Conservation (phyloP, 1,140 invertebrate species). For the Melanaphis sacchari region DNA sequence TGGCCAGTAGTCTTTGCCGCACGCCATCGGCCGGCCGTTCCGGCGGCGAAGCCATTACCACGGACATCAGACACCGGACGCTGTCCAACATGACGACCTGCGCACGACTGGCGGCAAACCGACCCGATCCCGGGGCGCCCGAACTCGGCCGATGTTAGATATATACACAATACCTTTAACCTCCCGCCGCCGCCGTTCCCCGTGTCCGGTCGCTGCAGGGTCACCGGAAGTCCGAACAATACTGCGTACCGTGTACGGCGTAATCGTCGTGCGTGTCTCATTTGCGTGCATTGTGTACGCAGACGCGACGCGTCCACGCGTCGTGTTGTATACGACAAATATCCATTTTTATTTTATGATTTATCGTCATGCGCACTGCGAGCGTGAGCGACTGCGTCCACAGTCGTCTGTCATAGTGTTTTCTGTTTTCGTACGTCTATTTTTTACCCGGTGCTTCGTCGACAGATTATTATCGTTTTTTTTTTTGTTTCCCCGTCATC, state of each 20-base stretch:
- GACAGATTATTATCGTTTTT: not conserved
- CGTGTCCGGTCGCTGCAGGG: conserved; percentile 21
- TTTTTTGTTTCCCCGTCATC: too few species aligned
- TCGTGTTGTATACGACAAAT: not conserved
- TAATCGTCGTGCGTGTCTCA: conserved; percentile 26
- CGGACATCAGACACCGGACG: conserved; percentile 44
- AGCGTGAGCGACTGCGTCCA: not conserved
- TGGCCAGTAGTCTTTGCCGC: not conserved
- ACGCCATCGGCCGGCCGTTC: not conserved
- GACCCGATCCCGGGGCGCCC: not conserved
- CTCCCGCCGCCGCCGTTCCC: not conserved
- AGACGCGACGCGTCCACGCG: not conserved
- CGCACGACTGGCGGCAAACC: not conserved
- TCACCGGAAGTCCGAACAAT: conserved; percentile 54
- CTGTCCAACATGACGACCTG: conserved; percentile 13
- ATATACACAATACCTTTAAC: not conserved
- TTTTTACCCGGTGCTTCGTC: not conserved
- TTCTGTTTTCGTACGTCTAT: not conserved
- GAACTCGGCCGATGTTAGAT: not conserved
- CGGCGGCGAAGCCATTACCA: conserved; percentile 27
- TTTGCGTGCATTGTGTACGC: conserved; percentile 30
- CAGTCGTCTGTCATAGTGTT: too few species aligned
- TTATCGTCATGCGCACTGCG: not conserved
- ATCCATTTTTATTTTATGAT: not conserved
- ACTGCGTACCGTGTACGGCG: not conserved